phyloP scores from a whole-genome alignment of 2,888 invertebrate species.

The Leptinotarsa rubiginosa region DNA sequence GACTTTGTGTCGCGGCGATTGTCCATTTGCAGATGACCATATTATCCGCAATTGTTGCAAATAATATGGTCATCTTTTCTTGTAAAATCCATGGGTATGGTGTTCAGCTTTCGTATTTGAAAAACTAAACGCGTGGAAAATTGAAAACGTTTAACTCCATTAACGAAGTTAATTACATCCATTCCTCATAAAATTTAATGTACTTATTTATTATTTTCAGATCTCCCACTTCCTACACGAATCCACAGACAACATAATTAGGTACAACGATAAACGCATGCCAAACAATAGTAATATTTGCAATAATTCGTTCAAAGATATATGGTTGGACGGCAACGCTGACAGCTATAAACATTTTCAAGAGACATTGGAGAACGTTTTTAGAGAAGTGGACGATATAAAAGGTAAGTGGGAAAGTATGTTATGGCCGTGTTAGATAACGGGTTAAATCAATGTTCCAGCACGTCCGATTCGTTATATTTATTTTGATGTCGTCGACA shows the following conservation, averaged over 20 bases:
- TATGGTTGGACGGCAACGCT: conserved; percentile 32
- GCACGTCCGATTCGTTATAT: too few species aligned
- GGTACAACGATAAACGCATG: conserved; percentile 37
- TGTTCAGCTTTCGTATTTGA: too few species aligned
- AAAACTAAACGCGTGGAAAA: not conserved
- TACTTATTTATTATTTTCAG: conserved; percentile 20
- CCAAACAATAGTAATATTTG: conserved; percentile 34
- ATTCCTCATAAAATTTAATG: not conserved
- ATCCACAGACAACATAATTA: conserved; percentile 32
- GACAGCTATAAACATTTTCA: conserved; percentile 43
- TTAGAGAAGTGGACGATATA: conserved; percentile 51
- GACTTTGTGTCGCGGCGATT: too few species aligned
- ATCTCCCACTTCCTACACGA: conserved; percentile 36
- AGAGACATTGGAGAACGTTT: conserved; percentile 44
- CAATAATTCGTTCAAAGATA: conserved; percentile 35
- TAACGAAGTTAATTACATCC: not conserved
- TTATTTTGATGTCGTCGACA: too few species aligned
- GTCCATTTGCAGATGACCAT: too few species aligned
- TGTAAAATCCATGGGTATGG: too few species aligned
- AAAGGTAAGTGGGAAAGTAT: conserved; percentile 44
- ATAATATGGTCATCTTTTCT: too few species aligned
- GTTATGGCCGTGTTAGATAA: conserved; percentile 23
- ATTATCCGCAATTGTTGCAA: too few species aligned
- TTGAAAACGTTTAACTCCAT: not conserved
- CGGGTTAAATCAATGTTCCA: conserved; percentile 1